Percentiles rank a stretch among this genome's conserved stretches.
Evolutionary conservation across 2,797 vertebrate genomes (phyloP).

Genomic region (Sciurus vulgaris): DNA sequence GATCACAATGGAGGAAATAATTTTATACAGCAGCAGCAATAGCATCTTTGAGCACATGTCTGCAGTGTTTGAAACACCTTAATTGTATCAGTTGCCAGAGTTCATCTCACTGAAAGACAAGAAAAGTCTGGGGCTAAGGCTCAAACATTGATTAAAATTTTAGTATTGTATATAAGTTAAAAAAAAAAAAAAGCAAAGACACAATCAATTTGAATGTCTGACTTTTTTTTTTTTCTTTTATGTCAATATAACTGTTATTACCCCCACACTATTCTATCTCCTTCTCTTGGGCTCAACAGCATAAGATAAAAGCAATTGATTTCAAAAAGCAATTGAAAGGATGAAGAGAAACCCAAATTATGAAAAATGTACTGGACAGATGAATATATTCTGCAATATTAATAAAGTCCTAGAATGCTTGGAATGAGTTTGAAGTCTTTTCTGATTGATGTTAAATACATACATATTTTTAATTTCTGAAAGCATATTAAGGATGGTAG

Average conservation of each 20-base stretch:
- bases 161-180: not conserved
- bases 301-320: slow-evolving; percentile 60
- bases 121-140: not conserved
- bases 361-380: slow-evolving; percentile 36
- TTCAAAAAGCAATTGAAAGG: slow-evolving; percentile 66
- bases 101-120: slow-evolving; percentile 42
- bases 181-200: slow-evolving; percentile 4
- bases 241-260: slow-evolving; percentile 43
- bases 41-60: not conserved
- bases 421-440: slow-evolving; percentile 50
- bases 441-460: slow-evolving; percentile 18
- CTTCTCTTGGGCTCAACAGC: slow-evolving; percentile 55
- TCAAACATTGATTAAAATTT: slow-evolving; percentile 65
- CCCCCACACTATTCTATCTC: slow-evolving; percentile 16
- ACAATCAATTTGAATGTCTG: slow-evolving; percentile 40
- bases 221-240: not conserved
- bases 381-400: slow-evolving; percentile 53
- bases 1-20: slow-evolving; percentile 37
- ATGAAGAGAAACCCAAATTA: slow-evolving; percentile 65
- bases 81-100: not conserved
- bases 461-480: slow-evolving; percentile 39
- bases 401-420: slow-evolving; percentile 16
- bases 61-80: slow-evolving; percentile 18
- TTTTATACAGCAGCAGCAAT: not conserved
- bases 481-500: slow-evolving; percentile 19